Conservation (phyloP, 2,113 vertebrate species). For the Ameiurus melas region DNA sequence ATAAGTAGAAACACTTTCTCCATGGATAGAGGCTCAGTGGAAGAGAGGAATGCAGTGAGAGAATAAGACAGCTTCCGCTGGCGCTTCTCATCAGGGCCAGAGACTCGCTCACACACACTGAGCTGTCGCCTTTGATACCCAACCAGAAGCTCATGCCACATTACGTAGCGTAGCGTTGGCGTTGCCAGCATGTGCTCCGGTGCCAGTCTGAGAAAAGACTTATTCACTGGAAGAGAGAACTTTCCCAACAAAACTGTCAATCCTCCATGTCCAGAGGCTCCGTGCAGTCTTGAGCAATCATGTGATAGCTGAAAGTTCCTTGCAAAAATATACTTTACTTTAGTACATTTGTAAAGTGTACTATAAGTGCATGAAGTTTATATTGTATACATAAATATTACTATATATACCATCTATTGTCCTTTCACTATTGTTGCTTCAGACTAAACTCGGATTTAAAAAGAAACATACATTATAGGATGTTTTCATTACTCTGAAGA, state of each 20-base stretch:
- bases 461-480: not conserved
- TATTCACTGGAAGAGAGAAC: slow-evolving; percentile 40
- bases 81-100: slow-evolving; percentile 33
- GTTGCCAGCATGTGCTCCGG: slow-evolving; percentile 66
- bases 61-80: slow-evolving; percentile 41
- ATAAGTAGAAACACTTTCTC: slow-evolving; percentile 55
- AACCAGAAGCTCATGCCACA: slow-evolving; percentile 70
- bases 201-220: slow-evolving; percentile 52
- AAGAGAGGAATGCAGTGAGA: slow-evolving; percentile 55
- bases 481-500: not conserved
- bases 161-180: slow-evolving; percentile 65
- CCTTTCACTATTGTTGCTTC: not conserved
- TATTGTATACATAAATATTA: not conserved
- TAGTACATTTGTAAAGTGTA: slow-evolving; percentile 13
- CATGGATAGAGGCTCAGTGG: slow-evolving; percentile 61
- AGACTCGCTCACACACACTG: slow-evolving; percentile 30
- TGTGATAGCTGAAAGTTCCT: slow-evolving; percentile 37
- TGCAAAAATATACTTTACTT: not conserved
- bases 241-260: slow-evolving; percentile 39
- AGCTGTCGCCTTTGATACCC: slow-evolving; percentile 48
- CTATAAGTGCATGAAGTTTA: not conserved
- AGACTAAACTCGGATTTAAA: not conserved
- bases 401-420: not conserved
- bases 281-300: slow-evolving; percentile 24
- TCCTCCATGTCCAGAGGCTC: slow-evolving; percentile 34